Conservation (phyloP, 2,113 vertebrate genomes). For the Limnothrissa miodon region DNA sequence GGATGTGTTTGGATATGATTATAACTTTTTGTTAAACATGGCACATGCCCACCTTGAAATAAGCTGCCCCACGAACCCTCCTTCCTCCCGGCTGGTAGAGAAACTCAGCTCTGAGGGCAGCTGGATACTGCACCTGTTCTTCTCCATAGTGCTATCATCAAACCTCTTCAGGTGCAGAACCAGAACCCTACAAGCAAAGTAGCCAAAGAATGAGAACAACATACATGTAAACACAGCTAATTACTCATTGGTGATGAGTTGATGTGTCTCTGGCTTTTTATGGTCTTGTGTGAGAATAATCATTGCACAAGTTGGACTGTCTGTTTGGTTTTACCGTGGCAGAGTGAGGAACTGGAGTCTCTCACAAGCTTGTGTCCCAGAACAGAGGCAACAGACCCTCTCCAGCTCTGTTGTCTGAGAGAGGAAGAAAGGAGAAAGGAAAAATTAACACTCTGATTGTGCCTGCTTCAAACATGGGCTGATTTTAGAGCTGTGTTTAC, state of each 20-base stretch:
- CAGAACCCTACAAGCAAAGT: neutral
- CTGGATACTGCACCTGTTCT: neutral
- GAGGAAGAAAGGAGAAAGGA: no score
- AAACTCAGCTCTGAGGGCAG: neutral
- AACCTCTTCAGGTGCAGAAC: constrained; percentile 10
- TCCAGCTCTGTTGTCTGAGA: no score
- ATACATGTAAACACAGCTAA: no score
- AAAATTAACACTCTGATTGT: no score
- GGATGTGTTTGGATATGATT: no score
- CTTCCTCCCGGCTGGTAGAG: neutral
- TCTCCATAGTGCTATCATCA: neutral
- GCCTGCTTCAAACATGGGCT: no score
- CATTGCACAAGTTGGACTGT: no score
- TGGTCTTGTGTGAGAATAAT: neutral
- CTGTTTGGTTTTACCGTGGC: constrained; percentile 7
- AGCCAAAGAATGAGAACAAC: neutral
- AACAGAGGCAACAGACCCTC: no score
- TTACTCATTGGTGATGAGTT: no score
- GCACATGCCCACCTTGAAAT: no score
- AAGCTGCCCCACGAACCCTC: neutral
- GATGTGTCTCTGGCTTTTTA: neutral
- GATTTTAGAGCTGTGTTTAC: no score
- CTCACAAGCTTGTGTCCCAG: neutral
- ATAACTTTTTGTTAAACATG: no score
- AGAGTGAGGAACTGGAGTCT: constrained; percentile 5